phyloP scores from a whole-genome alignment of 2,888 invertebrate genomes.

The Drosophila merina region DNA sequence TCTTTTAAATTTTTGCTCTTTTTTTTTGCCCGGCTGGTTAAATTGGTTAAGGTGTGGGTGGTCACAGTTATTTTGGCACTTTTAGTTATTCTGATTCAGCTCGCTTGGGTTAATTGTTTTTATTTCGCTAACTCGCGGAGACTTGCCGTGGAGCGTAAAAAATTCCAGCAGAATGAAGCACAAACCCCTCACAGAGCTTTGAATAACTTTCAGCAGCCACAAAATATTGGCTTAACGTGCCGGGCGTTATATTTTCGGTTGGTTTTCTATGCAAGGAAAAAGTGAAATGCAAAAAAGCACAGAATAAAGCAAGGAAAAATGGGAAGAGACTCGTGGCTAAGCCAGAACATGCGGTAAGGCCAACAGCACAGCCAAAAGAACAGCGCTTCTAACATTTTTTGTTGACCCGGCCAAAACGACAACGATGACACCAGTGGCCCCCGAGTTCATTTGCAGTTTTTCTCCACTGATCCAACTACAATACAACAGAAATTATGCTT shows the following conservation, averaged over 20 bases:
- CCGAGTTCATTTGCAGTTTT: slow-evolving; percentile 74
- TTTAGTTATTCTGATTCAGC: slow-evolving; percentile 39
- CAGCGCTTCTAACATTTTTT: background rate
- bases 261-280: slow-evolving; percentile 18
- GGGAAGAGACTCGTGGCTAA: slow-evolving; percentile 30
- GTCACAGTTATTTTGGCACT: background rate
- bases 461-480: slow-evolving; percentile 47
- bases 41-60: slow-evolving; percentile 16
- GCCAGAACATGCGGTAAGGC: slow-evolving; percentile 61
- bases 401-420: slow-evolving; percentile 12
- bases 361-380: slow-evolving; percentile 13
- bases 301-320: slow-evolving; percentile 33
- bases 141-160: slow-evolving; percentile 27
- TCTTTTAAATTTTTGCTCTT: slow-evolving; percentile 14
- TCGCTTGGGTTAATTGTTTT: slow-evolving; percentile 68
- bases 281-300: slow-evolving; percentile 23
- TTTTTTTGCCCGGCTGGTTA: background rate
- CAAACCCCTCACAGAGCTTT: slow-evolving; percentile 54
- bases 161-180: slow-evolving; percentile 26
- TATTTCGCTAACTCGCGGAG: slow-evolving; percentile 58
- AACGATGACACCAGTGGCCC: slow-evolving; percentile 47
- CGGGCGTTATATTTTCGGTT: slow-evolving; percentile 56
- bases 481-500: slow-evolving; percentile 41
- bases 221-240: slow-evolving; percentile 75
- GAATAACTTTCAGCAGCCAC: slow-evolving; percentile 74